A percentile compares a stretch with the other conserved stretches of the same genome.
Evolutionary conservation across 2,797 vertebrate species (phyloP).

Genomic region (Acanthornis magna): DNA sequence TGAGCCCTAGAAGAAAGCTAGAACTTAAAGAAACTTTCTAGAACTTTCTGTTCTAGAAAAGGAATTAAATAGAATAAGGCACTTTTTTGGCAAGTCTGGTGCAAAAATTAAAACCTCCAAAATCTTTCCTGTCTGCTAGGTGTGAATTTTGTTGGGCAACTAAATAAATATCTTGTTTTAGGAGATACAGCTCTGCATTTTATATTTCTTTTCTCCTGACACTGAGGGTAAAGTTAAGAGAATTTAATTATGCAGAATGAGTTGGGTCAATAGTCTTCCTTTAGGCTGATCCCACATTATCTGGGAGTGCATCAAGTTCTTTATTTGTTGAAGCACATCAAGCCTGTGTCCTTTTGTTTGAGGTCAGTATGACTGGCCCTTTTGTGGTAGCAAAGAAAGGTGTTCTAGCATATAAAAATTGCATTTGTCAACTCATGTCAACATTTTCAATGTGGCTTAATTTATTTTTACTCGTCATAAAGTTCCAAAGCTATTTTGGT

Average conservation of each 20-base stretch:
- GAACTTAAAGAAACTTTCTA: neutral
- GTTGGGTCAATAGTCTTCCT: neutral
- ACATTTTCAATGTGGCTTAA: neutral
- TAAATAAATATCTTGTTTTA: neutral
- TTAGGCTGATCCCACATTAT: neutral
- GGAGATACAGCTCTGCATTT: neutral
- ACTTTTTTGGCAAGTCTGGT: neutral
- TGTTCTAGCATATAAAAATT: neutral
- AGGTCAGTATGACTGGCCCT: neutral
- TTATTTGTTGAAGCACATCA: neutral
- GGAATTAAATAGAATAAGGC: neutral
- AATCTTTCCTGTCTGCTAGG: neutral
- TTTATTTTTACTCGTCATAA: slow-evolving; percentile 1
- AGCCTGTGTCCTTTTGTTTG: neutral
- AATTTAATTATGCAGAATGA: neutral
- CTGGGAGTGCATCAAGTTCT: neutral
- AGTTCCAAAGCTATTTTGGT: neutral
- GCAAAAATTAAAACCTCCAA: neutral
- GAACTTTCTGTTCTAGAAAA: neutral
- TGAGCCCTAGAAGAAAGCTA: neutral
- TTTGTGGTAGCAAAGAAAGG: slow-evolving; percentile 18
- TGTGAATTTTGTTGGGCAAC: neutral
- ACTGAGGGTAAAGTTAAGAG: neutral
- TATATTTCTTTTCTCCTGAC: too few species aligned
- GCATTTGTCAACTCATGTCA: neutral